These are phyloP conservation scores for Anomalospiza imberbis DNA, from an alignment of 2,797 vertebrate genomes.

Conservation along the genomic window DNA sequence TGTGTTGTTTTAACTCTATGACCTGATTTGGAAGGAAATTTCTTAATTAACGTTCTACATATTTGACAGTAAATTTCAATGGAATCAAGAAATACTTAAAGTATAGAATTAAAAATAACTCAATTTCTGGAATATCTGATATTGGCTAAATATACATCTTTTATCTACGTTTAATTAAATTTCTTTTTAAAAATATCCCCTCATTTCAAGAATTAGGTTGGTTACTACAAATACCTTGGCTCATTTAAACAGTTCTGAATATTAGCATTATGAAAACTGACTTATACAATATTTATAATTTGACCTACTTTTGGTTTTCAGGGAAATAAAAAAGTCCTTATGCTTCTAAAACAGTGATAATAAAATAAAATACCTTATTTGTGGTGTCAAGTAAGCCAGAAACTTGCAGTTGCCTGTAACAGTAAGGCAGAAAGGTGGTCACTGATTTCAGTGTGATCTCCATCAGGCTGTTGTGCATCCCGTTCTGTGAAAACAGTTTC, in stretches of 20 bases:
- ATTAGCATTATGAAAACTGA: not conserved
- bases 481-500: not conserved
- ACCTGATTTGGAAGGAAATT: not conserved
- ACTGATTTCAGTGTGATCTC: not conserved
- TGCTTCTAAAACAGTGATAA: not conserved
- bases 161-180: not conserved
- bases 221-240: not conserved
- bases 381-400: not conserved
- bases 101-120: not conserved
- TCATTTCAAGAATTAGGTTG: constrained; percentile 16
- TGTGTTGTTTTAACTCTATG: not conserved
- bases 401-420: not conserved
- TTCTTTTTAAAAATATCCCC: not conserved
- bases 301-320: not conserved
- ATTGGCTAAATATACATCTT: not conserved
- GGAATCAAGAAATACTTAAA: not conserved
- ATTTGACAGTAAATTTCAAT: not conserved
- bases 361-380: not conserved
- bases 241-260: not conserved
- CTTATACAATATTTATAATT: not conserved
- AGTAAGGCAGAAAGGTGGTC: not conserved
- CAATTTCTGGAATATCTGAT: not conserved
- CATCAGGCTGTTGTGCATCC: not conserved
- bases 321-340: not conserved
- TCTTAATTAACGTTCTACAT: not conserved